Base-by-base conservation (phyloP, 2,888 invertebrate genomes). In the Erebia epiphron region DNA sequence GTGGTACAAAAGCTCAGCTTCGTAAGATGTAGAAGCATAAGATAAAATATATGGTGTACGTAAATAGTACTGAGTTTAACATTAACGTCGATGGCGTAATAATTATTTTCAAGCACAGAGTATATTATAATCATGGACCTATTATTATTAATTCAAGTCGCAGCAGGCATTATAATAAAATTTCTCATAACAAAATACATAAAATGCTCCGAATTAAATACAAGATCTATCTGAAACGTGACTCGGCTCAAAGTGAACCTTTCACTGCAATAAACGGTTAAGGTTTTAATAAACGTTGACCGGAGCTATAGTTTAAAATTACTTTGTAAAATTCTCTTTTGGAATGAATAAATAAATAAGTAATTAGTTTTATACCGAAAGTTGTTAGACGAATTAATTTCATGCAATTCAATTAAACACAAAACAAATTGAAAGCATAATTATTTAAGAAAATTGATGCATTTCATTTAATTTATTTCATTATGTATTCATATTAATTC, bases 171-270 rank as follows among this genome's bases (percentile, higher is more conserved):
- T 26, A 21, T 13, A 57, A 57, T 21, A 26, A 60, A 43, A 60
- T 41, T 60, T 41, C 60, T 60, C 60, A 60, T 60, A 60, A 41
- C 21, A 35, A 35, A 35, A 35, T 35, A 21, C 18, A 49, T 21
- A 14, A 63, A 49, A 2, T 63, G 46, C 62, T 62, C 2, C 2
- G 49, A 49, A 49, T 21, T 63, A 49, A 26, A 46, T 46, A 46
- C 46, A 46, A 13, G 46, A 63, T 49, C 21, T 63, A 50, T 63
- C 21, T 21, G 21, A 63, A 63, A 63, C 49, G 62, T 63, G 62
- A 50, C 62, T 26, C 26, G 7, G 18, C 50, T n/a, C n/a, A 21
- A 63, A 63, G 49, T 13, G 26, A 21, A 21, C 49, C 14, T 50
- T 63, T 63, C 13, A 26, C 18, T 63, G 49, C 62, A 63, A 63